Evolutionary conservation across 30 jellyfish, hydroid and myxozoan species (phyloP).

Genomic region (Pseudorhiza aurosa): DNA sequence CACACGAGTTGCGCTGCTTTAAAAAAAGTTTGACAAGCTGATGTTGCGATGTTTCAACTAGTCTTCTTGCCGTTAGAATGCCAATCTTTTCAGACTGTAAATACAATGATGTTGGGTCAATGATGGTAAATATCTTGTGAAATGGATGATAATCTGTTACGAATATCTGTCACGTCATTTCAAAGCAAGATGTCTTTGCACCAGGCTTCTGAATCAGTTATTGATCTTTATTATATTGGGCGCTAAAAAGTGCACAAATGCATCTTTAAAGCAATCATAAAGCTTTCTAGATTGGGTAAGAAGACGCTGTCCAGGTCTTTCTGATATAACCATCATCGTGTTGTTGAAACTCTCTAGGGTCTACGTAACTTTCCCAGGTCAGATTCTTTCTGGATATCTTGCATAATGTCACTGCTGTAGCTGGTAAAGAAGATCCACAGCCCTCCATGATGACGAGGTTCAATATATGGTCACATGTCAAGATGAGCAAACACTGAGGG

Average conservation of each 20-base stretch:
- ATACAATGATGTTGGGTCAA: slow-evolving; percentile 53
- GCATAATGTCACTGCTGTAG: slow-evolving; percentile 41
- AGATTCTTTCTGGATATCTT: slow-evolving; percentile 48
- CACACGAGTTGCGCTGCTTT: too few relatives aligned
- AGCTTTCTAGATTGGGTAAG: slow-evolving; percentile 43
- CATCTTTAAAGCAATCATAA: slow-evolving; percentile 51
- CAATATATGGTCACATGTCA: slow-evolving; percentile 60
- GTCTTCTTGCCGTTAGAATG: slow-evolving; percentile 43
- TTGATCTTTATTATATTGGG: slow-evolving; percentile 39
- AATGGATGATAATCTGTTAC: slow-evolving; percentile 32
- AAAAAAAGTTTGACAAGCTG: slow-evolving; percentile 30
- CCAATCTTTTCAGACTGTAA: slow-evolving; percentile 55
- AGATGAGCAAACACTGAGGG: slow-evolving; percentile 59
- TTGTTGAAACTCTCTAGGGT: slow-evolving; percentile 56
- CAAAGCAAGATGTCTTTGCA: slow-evolving; percentile 40
- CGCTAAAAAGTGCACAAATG: slow-evolving; percentile 4
- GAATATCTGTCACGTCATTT: too few relatives aligned
- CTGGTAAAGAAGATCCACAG: slow-evolving; percentile 47
- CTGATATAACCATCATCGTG: slow-evolving; percentile 64
- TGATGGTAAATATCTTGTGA: slow-evolving; percentile 34
- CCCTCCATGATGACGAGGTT: slow-evolving; percentile 74
- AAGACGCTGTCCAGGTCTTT: slow-evolving; percentile 40
- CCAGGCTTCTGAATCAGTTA: too few relatives aligned
- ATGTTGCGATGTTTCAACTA: slow-evolving; percentile 46
- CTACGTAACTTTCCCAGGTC: slow-evolving; percentile 42